Evolutionary conservation across 2,797 vertebrate species (phyloP).

Genomic region (Cichlasoma orientale): DNA sequence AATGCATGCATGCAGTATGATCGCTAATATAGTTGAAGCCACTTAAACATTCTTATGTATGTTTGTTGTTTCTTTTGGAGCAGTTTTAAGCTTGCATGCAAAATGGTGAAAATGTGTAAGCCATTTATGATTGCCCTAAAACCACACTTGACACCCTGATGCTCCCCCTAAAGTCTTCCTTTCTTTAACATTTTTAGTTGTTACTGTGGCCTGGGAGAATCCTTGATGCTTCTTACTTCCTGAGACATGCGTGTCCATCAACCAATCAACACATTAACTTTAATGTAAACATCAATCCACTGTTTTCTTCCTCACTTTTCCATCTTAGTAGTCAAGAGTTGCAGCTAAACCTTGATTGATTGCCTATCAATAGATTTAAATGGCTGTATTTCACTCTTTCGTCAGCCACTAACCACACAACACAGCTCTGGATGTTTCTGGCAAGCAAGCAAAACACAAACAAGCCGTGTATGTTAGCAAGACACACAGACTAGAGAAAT

Average conservation of each 20-base stretch:
- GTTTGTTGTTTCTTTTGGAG: background rate
- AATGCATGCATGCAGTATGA: background rate
- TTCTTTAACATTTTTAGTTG: background rate
- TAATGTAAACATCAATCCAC: background rate
- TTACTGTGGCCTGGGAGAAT: too few relatives aligned
- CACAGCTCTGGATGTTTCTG: background rate
- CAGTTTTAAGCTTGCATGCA: background rate
- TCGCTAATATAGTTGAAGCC: background rate
- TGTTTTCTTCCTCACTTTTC: background rate
- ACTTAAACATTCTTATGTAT: background rate
- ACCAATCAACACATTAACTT: background rate
- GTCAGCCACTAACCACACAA: background rate
- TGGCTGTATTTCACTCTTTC: background rate
- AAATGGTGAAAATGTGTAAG: background rate
- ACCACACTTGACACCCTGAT: background rate
- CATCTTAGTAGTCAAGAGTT: background rate
- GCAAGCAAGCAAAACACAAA: background rate
- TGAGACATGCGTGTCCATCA: background rate
- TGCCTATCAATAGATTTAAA: background rate
- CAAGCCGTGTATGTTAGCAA: background rate
- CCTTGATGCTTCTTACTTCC: background rate
- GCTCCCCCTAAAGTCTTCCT: background rate
- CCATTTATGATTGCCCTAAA: background rate
- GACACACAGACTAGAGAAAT: background rate
- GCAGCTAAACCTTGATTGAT: background rate